Conservation (phyloP, 2,797 vertebrate genomes). For the Hydrophis major region DNA sequence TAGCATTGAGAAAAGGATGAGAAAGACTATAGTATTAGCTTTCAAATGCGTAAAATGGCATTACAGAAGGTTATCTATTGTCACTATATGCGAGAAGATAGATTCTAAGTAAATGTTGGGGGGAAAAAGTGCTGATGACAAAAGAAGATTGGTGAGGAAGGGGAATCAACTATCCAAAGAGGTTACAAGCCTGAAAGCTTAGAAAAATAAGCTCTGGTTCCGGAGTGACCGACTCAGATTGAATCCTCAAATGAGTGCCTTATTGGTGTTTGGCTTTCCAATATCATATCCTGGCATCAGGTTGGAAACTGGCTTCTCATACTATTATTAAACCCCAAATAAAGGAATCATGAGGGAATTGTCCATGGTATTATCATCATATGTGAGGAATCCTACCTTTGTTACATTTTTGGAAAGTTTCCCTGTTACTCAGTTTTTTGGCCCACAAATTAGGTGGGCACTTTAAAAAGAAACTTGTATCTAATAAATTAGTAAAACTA, state of each 20-base stretch:
- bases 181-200: neutral
- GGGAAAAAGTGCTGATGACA: neutral
- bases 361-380: neutral
- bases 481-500: neutral
- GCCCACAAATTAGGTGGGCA: neutral
- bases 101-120: too few species aligned
- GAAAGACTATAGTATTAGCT: too few species aligned
- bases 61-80: too few species aligned
- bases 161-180: neutral
- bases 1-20: too few species aligned
- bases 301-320: neutral
- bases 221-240: neutral
- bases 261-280: neutral
- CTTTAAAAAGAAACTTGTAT: neutral
- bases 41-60: too few species aligned
- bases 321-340: neutral
- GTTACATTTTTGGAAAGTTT: neutral
- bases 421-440: neutral
- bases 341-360: neutral
- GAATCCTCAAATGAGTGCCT: neutral
- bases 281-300: neutral
- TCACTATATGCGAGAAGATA: too few species aligned
- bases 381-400: neutral
- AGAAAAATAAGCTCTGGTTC: neutral
- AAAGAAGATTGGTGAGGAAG: neutral